Conservation (phyloP, 2,888 invertebrate genomes). For the Adineta ricciae region DNA sequence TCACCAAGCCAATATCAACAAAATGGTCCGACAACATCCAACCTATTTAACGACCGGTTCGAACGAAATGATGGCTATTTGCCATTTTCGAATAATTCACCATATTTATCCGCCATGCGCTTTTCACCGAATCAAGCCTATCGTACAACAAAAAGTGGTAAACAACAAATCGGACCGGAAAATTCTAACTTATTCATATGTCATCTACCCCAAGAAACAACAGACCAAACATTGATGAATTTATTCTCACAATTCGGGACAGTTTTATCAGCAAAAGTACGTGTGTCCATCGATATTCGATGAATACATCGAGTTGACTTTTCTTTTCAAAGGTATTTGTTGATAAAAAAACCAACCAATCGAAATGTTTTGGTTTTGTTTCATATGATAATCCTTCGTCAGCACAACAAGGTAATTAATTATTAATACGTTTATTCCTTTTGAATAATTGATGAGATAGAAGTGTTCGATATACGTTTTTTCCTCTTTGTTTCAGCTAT, state of each 20-base stretch:
- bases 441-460: too few relatives aligned
- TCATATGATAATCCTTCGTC: background rate
- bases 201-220: slow-evolving; percentile 4
- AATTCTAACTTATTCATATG: background rate
- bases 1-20: background rate
- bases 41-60: background rate
- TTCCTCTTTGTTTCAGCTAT: background rate
- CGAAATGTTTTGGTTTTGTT: slow-evolving; percentile 20
- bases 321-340: slow-evolving; percentile 17
- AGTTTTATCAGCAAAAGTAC: background rate
- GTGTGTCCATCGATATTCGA: background rate
- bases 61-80: background rate
- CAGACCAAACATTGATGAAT: background rate
- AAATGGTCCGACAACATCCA: background rate
- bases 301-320: background rate
- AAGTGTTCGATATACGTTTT: background rate
- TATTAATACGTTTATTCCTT: background rate
- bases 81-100: background rate
- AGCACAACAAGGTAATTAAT: background rate
- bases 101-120: background rate
- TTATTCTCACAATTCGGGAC: slow-evolving; percentile 18
- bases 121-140: slow-evolving; percentile 1
- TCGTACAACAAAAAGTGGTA: slow-evolving; percentile 22
- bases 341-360: slow-evolving; percentile 18
- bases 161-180: slow-evolving; percentile 5